These are phyloP conservation scores for Biston betularia DNA, from an alignment of 2,888 invertebrate genomes.

Conservation along the genomic window DNA sequence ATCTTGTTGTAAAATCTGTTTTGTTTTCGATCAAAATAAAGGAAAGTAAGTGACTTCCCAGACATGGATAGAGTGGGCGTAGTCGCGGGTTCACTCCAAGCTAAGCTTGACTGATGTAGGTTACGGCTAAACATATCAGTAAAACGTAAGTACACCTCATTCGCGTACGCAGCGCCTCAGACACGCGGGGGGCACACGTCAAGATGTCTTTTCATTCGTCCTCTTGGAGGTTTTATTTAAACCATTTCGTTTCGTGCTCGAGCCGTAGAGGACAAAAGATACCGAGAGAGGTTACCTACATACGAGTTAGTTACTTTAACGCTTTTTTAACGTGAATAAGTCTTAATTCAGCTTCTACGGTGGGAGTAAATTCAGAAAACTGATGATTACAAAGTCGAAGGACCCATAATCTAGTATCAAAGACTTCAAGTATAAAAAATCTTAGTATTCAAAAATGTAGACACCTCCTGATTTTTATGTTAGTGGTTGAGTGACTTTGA, in stretches of 20 bases:
- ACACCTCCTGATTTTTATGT: too few relatives aligned
- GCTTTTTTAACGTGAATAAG: too few relatives aligned
- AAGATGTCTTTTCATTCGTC: conserved; percentile 50
- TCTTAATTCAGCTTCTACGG: too few relatives aligned
- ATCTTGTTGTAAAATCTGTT: too few relatives aligned
- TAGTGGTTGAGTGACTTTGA: too few relatives aligned
- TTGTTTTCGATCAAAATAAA: too few relatives aligned
- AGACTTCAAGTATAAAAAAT: too few relatives aligned
- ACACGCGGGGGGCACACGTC: conserved; percentile 42
- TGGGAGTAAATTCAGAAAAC: too few relatives aligned
- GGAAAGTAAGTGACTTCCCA: neutral
- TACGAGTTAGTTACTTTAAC: neutral
- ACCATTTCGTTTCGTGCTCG: conserved; percentile 48
- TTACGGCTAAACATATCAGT: conserved; percentile 12
- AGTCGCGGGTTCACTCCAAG: neutral
- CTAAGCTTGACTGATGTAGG: conserved; percentile 15
- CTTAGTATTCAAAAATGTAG: too few relatives aligned
- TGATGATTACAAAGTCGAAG: too few relatives aligned
- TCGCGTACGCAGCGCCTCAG: conserved; percentile 21
- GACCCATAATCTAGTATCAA: too few relatives aligned
- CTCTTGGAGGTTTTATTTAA: conserved; percentile 52
- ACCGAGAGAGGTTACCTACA: conserved; percentile 1
- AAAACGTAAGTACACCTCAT: conserved; percentile 9
- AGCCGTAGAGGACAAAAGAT: conserved; percentile 4
- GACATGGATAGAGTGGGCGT: neutral